phyloP scores from a whole-genome alignment of 2,888 invertebrate genomes.

The Tipula unca region DNA sequence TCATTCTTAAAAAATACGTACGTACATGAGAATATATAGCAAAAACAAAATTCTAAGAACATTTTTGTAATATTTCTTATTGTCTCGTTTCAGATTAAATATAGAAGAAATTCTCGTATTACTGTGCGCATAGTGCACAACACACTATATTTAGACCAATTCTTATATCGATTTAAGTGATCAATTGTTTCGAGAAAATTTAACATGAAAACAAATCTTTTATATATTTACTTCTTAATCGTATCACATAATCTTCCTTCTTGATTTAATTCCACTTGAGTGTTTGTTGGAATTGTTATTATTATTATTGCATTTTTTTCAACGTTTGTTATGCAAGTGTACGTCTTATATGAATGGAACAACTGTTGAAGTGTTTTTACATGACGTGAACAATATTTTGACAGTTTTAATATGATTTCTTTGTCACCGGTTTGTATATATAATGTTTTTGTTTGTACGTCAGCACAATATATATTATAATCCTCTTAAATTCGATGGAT shows the following conservation, averaged over 20 bases:
- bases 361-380: background rate
- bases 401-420: background rate
- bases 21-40: background rate
- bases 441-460: background rate
- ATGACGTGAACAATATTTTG: background rate
- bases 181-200: conserved; percentile 2
- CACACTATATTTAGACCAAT: background rate
- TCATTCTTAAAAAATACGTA: background rate
- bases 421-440: background rate
- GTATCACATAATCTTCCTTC: background rate
- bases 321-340: background rate
- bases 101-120: background rate
- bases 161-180: conserved; percentile 14
- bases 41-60: conserved; percentile 1
- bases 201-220: conserved; percentile 8
- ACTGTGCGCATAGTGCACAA: background rate
- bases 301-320: background rate
- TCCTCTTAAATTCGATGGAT: background rate
- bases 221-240: conserved; percentile 2
- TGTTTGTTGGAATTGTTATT: background rate
- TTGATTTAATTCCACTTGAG: background rate
- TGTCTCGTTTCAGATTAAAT: background rate
- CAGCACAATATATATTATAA: background rate
- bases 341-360: background rate
- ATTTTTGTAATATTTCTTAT: background rate